Evolutionary conservation across 2,113 vertebrate genomes (phyloP).

Genomic region (Mustela lutreola): DNA sequence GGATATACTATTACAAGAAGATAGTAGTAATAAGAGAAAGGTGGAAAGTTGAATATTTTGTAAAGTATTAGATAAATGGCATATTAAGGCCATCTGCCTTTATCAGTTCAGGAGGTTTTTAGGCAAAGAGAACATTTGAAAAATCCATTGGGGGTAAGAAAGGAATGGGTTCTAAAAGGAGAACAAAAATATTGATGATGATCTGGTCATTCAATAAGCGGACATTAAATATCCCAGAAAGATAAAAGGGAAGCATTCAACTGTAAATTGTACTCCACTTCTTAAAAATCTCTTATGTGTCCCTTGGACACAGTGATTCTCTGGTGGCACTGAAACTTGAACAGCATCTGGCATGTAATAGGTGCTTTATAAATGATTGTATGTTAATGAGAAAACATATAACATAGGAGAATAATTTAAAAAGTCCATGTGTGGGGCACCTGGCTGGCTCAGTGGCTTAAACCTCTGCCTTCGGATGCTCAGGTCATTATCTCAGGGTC

Average conservation of each 20-base stretch:
- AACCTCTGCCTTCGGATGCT: too few species aligned
- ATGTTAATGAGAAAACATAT: background rate
- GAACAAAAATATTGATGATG: background rate
- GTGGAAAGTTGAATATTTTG: background rate
- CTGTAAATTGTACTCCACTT: background rate
- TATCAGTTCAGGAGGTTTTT: background rate
- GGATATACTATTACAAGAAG: background rate
- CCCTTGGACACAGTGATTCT: background rate
- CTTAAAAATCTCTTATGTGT: background rate
- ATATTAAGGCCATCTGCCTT: background rate
- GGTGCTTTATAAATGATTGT: background rate
- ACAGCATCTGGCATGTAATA: background rate
- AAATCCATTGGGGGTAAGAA: background rate
- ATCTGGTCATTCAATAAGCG: background rate
- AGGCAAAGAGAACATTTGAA: background rate
- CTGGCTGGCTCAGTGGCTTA: too few species aligned
- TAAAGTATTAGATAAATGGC: background rate
- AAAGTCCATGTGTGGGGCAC: background rate
- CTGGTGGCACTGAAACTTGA: background rate
- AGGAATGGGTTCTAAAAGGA: background rate
- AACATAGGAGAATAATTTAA: background rate
- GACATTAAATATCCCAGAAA: background rate
- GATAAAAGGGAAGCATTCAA: background rate
- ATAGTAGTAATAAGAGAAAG: background rate
- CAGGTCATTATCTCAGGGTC: too few species aligned